Evolutionary conservation across 2,888 invertebrate genomes (phyloP), one percentile per base, ranked within the genome.

Genomic region (Ormyrus thymus): DNA sequence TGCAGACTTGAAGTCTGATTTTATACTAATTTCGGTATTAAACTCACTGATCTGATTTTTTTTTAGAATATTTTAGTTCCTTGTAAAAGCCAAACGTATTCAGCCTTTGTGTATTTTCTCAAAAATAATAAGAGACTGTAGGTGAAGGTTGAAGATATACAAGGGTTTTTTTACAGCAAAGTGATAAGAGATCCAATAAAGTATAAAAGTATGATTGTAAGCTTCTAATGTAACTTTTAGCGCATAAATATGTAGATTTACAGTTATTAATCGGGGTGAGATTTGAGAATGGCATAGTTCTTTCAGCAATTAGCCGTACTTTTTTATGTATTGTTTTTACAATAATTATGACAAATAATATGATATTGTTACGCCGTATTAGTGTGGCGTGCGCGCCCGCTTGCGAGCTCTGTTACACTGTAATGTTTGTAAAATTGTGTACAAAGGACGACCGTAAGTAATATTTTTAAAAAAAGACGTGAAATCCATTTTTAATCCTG

Each of bases 401-500:
- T 77, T 75, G 81, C 79, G 82, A 84, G 80, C 70, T 84, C 83
- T 84, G 72, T 82, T 84, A 82, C 78, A 76, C 15, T 77, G 82
- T 83, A 82, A 83, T 84, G 83, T 82, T 84, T 83, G 83, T 83
- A 83, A 83, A 84, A 84, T 84, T 83, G 84, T 85, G 84, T 84
- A 83, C 84, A 85, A 82, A 83, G 78, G 69, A 76, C 68, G 46
- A 61, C 56, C 50, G 58, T 79, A 79, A 66, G 61, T 79, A 79
- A 81, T 79, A 81, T 79, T 81, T 81, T 74, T 75, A 71, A 75
- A 79, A 29, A 72, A 76, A 70, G 46, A 77, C 59, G 66, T 66
- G 53, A 64, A 77, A 74, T 65, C 71, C 70, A 78, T 53, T 74
- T 79, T 66, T 64, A 66, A 72, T 45, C 68, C 45, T 50, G 48